These are phyloP conservation scores for Theristus sp. DNA, from an alignment of 2,888 invertebrate genomes.

Conservation along the genomic window DNA sequence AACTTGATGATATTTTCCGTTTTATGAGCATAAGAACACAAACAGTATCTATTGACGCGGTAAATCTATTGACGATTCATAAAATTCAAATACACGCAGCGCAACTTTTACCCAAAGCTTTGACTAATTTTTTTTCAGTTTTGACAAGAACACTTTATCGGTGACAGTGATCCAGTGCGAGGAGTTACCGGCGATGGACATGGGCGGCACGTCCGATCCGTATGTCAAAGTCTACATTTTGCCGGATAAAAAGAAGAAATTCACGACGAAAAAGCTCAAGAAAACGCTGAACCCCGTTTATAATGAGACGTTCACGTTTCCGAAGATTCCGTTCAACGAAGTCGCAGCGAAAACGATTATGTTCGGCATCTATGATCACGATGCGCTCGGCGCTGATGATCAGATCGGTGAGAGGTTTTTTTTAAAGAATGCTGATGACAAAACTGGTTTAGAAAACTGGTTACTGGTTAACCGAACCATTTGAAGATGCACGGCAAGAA, in stretches of 20 bases:
- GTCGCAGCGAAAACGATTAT: slow-evolving; percentile 94
- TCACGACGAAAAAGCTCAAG: slow-evolving; percentile 92
- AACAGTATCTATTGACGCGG: too few relatives aligned
- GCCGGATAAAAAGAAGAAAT: slow-evolving; percentile 97
- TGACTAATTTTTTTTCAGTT: neutral
- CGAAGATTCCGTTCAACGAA: slow-evolving; percentile 77
- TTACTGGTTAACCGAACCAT: too few relatives aligned
- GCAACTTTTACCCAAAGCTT: too few relatives aligned
- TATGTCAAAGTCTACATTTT: slow-evolving; percentile 83
- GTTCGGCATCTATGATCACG: slow-evolving; percentile 95
- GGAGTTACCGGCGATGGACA: slow-evolving; percentile 83
- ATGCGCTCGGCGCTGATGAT: slow-evolving; percentile 96
- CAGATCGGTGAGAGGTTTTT: slow-evolving; percentile 82
- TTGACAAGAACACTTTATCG: neutral
- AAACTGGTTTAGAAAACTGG: too few relatives aligned
- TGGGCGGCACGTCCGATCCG: slow-evolving; percentile 95
- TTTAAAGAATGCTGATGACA: too few relatives aligned
- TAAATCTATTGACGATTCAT: too few relatives aligned
- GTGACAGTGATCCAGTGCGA: slow-evolving; percentile 54
- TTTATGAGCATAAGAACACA: too few relatives aligned
- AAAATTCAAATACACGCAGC: too few relatives aligned
- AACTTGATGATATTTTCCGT: too few relatives aligned
- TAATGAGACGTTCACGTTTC: slow-evolving; percentile 88
- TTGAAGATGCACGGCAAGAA: neutral
- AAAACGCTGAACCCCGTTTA: slow-evolving; percentile 91